A percentile compares a stretch with the other conserved stretches of the same genome.
Conservation (phyloP, 1,140 invertebrate species). For the Pinna nobilis region DNA sequence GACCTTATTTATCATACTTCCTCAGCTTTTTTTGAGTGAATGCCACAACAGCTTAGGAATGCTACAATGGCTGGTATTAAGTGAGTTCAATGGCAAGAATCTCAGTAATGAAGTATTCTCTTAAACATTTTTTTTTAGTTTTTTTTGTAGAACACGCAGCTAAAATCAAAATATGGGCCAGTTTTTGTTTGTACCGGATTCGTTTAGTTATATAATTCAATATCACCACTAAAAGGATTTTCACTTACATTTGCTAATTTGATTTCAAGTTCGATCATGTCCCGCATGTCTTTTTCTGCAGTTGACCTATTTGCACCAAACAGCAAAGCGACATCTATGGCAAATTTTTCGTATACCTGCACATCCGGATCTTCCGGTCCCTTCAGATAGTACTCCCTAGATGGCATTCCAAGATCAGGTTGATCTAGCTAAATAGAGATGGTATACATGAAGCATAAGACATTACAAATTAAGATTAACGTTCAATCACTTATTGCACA, state of each 20-base stretch:
- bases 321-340: conserved; percentile 85
- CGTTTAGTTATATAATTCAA: neutral
- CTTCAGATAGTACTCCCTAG: conserved; percentile 86
- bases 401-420: conserved; percentile 86
- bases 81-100: no score
- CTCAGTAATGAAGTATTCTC: no score
- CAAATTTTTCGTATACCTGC: conserved; percentile 85
- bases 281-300: conserved; percentile 80
- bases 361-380: conserved; percentile 78
- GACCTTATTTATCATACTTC: no score
- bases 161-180: neutral
- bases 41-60: no score
- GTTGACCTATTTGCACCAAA: conserved; percentile 80
- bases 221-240: neutral
- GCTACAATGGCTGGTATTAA: no score
- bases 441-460: no score
- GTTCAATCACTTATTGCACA: neutral
- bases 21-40: no score
- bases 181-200: neutral
- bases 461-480: neutral
- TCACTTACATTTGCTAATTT: conserved; percentile 83
- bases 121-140: no score
- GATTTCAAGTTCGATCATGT: conserved; percentile 86
- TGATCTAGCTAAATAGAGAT: conserved; percentile 83
- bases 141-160: no score